Base-by-base conservation (phyloP, 1,140 invertebrate genomes). In the Calephelis virginiensis region DNA sequence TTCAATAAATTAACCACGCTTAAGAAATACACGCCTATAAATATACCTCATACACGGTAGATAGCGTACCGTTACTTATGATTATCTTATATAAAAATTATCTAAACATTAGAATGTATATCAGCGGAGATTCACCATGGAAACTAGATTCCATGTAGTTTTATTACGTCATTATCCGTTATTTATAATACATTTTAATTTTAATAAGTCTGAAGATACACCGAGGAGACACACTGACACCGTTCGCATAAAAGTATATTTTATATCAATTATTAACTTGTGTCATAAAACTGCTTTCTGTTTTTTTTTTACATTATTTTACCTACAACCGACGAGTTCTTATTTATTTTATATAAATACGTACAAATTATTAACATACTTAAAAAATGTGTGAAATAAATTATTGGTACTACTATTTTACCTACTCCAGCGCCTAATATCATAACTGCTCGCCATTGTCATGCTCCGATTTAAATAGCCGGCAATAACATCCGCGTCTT, bases 221-320 rank as follows among this genome's bases (percentile, higher is more conserved):
- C 48, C 48, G 13, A 49, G 11, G 7, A 49, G 48, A 12, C 48
- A 49, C 48, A 49, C 48, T 49, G 48, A 49, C 48, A 49, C n/a
- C 48, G 48, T 49, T 49, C 48, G 48, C 50, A 53, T n/a, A n/a
- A n/a, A n/a, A n/a, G n/a, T 53, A 53, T 53, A 53, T 11, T 53
- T 53, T 53, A 53, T 53, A 53, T 53, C 14, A 53, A 53, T 14
- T 53, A 17, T 53, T 14, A 53, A 28, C 17, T 53, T 53, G 50
- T 53, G 50, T 28, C 50, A 40, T 40, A 53, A 28, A 53, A 28
- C 14, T 53, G 50, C 50, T 53, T 53, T 53, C 50, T 28, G 50
- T 28, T 53, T 53, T 53, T n/a, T 53, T 53, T 28, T 28, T 53
- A 28, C 10, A 17, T 53, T 13, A 8, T 28, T 13, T 14, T 40